Conservation (phyloP, 2,797 vertebrate species). For the Salmo trutta region DNA sequence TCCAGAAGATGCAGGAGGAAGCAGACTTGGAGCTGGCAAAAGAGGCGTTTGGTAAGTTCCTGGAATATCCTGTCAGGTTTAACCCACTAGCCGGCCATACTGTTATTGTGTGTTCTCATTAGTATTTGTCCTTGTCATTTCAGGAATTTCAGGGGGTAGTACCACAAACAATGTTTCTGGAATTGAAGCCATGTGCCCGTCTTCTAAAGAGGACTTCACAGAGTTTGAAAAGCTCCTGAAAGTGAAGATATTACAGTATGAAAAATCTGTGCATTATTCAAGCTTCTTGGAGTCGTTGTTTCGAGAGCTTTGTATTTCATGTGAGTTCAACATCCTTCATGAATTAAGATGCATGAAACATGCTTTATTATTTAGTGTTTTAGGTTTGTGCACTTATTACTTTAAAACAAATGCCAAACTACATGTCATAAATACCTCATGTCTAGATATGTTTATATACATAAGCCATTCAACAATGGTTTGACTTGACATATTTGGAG, state of each 20-base stretch:
- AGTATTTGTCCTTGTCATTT: no score
- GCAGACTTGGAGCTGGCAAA: slow-evolving; percentile 92
- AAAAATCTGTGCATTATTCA: slow-evolving; percentile 94
- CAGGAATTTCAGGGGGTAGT: slow-evolving; percentile 28
- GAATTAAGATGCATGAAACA: no score
- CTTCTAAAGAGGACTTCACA: no score
- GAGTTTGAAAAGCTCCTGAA: slow-evolving; percentile 80
- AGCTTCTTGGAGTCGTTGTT: slow-evolving; percentile 94
- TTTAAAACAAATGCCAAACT: no score
- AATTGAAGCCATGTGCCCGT: slow-evolving; percentile 89
- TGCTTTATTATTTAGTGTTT: no score
- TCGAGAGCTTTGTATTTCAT: slow-evolving; percentile 93
- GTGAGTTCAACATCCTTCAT: slow-evolving; percentile 61
- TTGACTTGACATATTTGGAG: no score
- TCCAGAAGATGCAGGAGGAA: slow-evolving; percentile 93
- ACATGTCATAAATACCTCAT: no score
- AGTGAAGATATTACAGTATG: slow-evolving; percentile 93
- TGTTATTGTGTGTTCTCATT: no score
- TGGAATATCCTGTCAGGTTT: neutral
- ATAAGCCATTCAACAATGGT: no score
- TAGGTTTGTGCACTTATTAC: no score
- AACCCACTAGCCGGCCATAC: no score
- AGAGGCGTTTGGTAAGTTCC: slow-evolving; percentile 92
- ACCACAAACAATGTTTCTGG: slow-evolving; percentile 75
- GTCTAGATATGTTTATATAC: no score